These are phyloP conservation scores for Epiblema foenella DNA, from an alignment of 2,888 invertebrate genomes.

Conservation along the genomic window DNA sequence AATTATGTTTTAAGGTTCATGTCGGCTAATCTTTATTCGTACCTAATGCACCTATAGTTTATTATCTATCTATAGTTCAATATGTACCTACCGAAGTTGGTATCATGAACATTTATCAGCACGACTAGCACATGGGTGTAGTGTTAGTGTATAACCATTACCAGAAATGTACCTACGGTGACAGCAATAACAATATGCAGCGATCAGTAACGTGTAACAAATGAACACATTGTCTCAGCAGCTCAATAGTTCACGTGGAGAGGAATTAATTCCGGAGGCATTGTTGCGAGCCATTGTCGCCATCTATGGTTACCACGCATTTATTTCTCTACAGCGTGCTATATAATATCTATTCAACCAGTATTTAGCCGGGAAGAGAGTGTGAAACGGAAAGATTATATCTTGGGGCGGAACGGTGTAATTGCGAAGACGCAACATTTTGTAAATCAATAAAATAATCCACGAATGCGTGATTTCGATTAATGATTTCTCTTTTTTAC, in stretches of 20 bases:
- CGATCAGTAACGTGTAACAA: conserved; percentile 42
- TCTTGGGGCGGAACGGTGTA: not conserved
- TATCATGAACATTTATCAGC: not conserved
- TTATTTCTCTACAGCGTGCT: conserved; percentile 19
- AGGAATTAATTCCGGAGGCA: conserved; percentile 46
- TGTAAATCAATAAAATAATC: too few species aligned
- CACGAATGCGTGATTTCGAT: too few species aligned
- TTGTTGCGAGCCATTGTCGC: conserved; percentile 39
- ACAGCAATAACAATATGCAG: conserved; percentile 37
- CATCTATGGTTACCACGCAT: conserved; percentile 23
- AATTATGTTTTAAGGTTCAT: too few species aligned
- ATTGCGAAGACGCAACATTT: not conserved
- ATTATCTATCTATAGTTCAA: not conserved
- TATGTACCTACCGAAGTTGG: not conserved
- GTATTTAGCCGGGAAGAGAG: not conserved
- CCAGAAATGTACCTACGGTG: not conserved
- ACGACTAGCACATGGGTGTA: not conserved
- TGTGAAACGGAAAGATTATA: not conserved
- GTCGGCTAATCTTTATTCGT: too few species aligned
- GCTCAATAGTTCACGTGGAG: conserved; percentile 37
- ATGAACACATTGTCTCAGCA: conserved; percentile 47
- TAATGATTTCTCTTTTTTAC: too few species aligned
- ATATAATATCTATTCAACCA: conserved; percentile 13
- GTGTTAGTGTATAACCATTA: not conserved
- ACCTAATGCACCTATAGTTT: too few species aligned